Conservation (phyloP, 2,797 vertebrate species). For the Selene dorsalis region DNA sequence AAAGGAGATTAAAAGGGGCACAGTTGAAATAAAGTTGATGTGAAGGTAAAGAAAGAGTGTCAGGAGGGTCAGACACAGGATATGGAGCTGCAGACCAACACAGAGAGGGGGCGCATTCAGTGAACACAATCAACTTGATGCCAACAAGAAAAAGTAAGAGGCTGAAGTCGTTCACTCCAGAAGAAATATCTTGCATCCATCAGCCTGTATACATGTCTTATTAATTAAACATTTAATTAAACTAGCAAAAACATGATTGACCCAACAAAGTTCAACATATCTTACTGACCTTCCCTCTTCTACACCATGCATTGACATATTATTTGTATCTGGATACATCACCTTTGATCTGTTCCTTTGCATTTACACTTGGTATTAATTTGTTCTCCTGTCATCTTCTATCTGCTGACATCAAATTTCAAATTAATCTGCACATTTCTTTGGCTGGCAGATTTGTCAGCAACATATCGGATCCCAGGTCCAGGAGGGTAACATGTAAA, state of each 20-base stretch:
- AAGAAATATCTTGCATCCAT: neutral
- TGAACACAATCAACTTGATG: neutral
- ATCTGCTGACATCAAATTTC: neutral
- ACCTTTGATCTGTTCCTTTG: neutral
- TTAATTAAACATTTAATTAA: neutral
- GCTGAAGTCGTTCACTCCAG: too few species aligned
- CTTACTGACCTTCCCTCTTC: neutral
- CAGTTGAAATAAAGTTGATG: slow-evolving; percentile 17
- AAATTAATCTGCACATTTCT: neutral
- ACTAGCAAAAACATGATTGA: neutral
- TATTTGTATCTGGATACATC: neutral
- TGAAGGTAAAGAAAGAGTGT: slow-evolving; percentile 28
- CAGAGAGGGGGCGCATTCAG: neutral
- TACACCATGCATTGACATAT: neutral
- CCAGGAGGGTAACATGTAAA: neutral
- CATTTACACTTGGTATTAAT: neutral
- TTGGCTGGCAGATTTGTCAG: neutral
- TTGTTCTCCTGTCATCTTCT: neutral
- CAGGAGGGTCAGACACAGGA: neutral
- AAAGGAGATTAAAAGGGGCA: slow-evolving; percentile 30
- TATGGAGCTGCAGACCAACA: slow-evolving; percentile 8
- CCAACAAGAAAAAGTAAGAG: neutral
- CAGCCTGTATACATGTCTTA: neutral
- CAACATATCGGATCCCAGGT: neutral
- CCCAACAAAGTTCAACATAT: neutral